A percentile compares a stretch with the other conserved stretches of the same genome.
Evolutionary conservation across 2,888 invertebrate species (phyloP).

Genomic region (Cheilosia vernalis): DNA sequence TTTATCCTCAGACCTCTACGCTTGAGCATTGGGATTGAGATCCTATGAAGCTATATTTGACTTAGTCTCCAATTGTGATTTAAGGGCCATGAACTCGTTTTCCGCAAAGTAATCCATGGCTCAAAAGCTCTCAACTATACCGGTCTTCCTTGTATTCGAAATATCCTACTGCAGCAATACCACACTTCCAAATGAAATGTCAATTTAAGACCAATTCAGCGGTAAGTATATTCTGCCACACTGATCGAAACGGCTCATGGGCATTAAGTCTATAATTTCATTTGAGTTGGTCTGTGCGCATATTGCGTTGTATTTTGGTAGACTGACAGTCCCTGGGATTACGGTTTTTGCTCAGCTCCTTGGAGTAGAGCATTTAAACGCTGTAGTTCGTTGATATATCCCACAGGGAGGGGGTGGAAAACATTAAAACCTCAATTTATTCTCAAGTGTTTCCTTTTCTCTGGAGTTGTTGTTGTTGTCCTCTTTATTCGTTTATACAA

Average conservation of each 20-base stretch:
- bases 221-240: constrained; percentile 53
- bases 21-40: too few species aligned
- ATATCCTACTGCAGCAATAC: neutral
- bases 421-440: constrained; percentile 70
- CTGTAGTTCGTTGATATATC: constrained; percentile 17
- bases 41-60: too few species aligned
- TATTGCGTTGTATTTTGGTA: neutral
- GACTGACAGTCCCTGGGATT: constrained; percentile 27
- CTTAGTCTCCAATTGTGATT: too few species aligned
- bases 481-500: constrained; percentile 7
- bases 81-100: too few species aligned
- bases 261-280: constrained; percentile 65
- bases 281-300: constrained; percentile 41
- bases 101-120: neutral
- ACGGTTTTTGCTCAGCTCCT: constrained; percentile 31
- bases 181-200: constrained; percentile 41
- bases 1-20: too few species aligned
- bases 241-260: constrained; percentile 58
- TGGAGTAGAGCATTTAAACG: constrained; percentile 32
- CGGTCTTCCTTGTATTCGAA: neutral
- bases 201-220: constrained; percentile 63
- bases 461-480: constrained; percentile 17
- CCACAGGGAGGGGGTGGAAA: constrained; percentile 9
- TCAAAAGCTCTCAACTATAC: neutral
- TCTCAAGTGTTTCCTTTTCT: constrained; percentile 52